Base-by-base conservation (phyloP, 2,113 vertebrate species). In the Carassius auratus region DNA sequence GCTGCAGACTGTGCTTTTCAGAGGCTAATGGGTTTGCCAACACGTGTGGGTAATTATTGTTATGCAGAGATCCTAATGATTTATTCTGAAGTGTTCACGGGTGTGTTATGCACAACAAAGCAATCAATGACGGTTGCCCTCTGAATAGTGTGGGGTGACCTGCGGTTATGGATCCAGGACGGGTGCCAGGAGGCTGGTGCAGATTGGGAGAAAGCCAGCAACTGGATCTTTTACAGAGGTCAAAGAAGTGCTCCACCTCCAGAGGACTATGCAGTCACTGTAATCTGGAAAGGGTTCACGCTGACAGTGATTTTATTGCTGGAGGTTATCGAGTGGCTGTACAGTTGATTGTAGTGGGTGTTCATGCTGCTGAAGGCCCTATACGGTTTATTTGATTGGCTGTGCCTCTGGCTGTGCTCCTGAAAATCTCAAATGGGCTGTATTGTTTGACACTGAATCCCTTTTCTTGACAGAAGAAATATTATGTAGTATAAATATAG, bases 1-100 rank as follows among this genome's bases (percentile, higher is more conserved):
- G 91, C 90, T 90, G 86, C 89, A 87, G 89, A 83, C 86, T 88
- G 86, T 85, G 89, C 55, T 87, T 33, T 36, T 86, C 73, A 83
- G 84, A 81, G 76, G 66, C 62, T 42, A 81, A 78, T 80, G 78
- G 81, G 73, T 89, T 84, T 83, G 48, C 21, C n/a, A 74, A 68
- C 33, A 26, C 23, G 30, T 66, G 77, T 76, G 82, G 61, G 76
- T 80, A 81, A 61, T 62, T 59, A 62, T 80, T 75, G 77, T 86
- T 64, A 62, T 82, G 21, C 19, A 17, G 85, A 81, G 64, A 30
- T 82, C 26, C 45, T 81, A 82, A 82, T 86, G 55, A 82, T 86
- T 86, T 82, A 74, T 86, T 76, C 78, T 50, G 59, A 59, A 86
- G 59, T 64, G 69, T 86, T 81, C 55, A 74, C n/a, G 78, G 26